Base-by-base conservation (phyloP, 1,140 invertebrate species). In the Drosophila neocordata region DNA sequence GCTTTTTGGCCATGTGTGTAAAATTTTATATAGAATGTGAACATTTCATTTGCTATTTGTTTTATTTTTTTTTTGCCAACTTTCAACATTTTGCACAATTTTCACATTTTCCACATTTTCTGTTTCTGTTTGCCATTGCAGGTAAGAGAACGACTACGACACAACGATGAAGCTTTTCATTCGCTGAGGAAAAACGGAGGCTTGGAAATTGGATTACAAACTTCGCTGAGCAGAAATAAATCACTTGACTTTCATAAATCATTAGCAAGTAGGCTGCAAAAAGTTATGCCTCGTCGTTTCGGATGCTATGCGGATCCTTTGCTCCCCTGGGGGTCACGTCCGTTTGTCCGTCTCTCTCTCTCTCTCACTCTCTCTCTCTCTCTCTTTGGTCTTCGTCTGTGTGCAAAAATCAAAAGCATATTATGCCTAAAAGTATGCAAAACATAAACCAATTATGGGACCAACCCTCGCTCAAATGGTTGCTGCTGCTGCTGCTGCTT, bases 191-290 rank as follows among this genome's bases (percentile, higher is more conserved):
- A 18, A 44, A 44, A n/a, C 41, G 15, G 41, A 48, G 41, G 41
- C 41, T 48, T 48, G 41, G 41, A 48, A 77, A 77, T 77, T 77
- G 75, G 75, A 77, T 77, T 77, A 77, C 63, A 77, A 77, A 77
- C 75, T 77, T 77, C 68, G 75, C 69, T 77, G 75, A 77, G 75
- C 73, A 77, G 75, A 66, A 77, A 77, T 77, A 77, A 77, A 77
- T 77, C 75, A 77, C 74, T 77, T 77, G 74, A 77, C 75, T 77
- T 77, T 77, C 75, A 77, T 77, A 77, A 77, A 77, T 77, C 75
- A 77, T 77, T 77, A 77, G 68, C 53, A 65, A 55, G 74, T 56
- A 34, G 41, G 64, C 41, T 48, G 41, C 8, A 8, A 48, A 48
- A 48, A 48, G 41, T 48, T 48, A 18, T 5, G 37, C 22, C 22